Conservation (phyloP, 2,888 invertebrate genomes). For the Frankliniella intonsa region DNA sequence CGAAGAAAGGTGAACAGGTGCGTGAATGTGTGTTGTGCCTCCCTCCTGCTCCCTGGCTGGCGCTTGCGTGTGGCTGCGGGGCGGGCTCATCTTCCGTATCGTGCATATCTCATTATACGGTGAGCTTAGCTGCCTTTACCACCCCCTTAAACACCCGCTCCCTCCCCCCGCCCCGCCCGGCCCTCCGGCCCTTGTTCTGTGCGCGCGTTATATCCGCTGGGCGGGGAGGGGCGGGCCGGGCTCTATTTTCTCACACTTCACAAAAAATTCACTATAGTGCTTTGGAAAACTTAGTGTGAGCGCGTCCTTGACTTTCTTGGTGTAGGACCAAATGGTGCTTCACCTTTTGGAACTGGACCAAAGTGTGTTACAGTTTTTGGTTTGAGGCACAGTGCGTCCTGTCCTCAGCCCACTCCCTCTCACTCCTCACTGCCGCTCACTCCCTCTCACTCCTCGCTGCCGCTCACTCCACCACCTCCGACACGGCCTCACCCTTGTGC, state of each 20-base stretch:
- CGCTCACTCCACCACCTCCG: too few species aligned
- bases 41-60: not conserved
- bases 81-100: not conserved
- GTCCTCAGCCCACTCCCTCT: not conserved
- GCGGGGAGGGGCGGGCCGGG: too few species aligned
- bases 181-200: not conserved
- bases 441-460: conserved; percentile 1
- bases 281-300: too few species aligned
- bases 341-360: too few species aligned
- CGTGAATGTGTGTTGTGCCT: too few species aligned
- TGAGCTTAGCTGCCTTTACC: not conserved
- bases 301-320: too few species aligned
- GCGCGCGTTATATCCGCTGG: not conserved
- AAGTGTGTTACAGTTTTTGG: too few species aligned
- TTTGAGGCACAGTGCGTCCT: too few species aligned
- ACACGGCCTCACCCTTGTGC: not conserved
- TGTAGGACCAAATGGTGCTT: too few species aligned
- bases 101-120: conserved; percentile 5
- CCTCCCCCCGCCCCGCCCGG: not conserved
- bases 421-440: not conserved
- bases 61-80: not conserved
- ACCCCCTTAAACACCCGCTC: not conserved
- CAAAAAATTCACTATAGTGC: too few species aligned
- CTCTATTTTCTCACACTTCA: too few species aligned
- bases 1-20: too few species aligned